Base-by-base conservation (phyloP, 2,797 vertebrate species). In the Danio tinwini region DNA sequence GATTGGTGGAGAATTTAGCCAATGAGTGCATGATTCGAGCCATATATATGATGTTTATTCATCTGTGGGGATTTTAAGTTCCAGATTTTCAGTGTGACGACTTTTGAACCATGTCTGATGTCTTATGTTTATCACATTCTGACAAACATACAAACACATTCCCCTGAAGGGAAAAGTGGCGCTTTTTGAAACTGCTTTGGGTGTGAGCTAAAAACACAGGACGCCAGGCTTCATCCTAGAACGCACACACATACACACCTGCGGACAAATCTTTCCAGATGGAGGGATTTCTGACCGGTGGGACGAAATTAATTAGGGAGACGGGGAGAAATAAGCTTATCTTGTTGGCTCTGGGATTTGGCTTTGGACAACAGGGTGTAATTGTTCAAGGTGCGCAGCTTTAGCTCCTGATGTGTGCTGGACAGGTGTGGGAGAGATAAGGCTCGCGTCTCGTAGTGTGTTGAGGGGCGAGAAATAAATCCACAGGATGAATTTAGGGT, bases 341-440 rank as follows among this genome's bases (percentile, higher is more conserved):
- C 80, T 82, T 65, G 64, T 80, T 86, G 83, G 68, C 70, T 78
- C 53, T 13, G 74, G 47, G 47, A 86, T 80, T 74, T 82, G 74
- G 75, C 52, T 80, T 82, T 76, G 77, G 82, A 83, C 76, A 80
- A 81, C 73, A 75, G 68, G 74, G 78, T 81, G 83, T 83, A 83
- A 83, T 78, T 85, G 77, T 84, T 80, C 17, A 80, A 82, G 59
- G 81, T 72, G 70, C 61, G 16, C 74, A 81, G 82, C 83, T 82
- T 83, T 83, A 78, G 74, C 64, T 82, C 65, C 74, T 77, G 80
- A 72, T 70, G 80, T 72, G 59, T 65, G 61, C 56, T 56, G 70
- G 83, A 82, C 83, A 85, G 82, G 80, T 86, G 85, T 83, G 74
- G 59, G 68, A 42, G 56, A 83, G 85, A 86, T 86, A 85, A 85